A percentile compares a stretch with the other conserved stretches of the same genome.
Conservation (phyloP, 1,140 invertebrate genomes). For the Dinoponera quadriceps region DNA sequence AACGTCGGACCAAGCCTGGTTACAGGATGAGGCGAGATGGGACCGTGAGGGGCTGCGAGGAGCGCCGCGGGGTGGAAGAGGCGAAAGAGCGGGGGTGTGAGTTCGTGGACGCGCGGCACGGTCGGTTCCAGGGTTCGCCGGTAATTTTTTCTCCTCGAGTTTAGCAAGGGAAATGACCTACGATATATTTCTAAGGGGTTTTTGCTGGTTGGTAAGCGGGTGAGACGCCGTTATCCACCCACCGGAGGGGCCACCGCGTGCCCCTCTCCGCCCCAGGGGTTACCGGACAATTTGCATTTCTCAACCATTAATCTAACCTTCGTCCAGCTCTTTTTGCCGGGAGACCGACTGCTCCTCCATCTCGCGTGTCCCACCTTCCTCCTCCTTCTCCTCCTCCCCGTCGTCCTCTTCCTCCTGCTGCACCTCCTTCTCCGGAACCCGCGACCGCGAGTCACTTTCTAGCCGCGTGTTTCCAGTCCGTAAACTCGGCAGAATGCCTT, state of each 20-base stretch:
- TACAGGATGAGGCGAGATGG: conserved; percentile 56
- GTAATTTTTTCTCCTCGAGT: conserved; percentile 81
- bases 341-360: conserved; percentile 62
- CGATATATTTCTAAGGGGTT: conserved; percentile 84
- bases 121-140: conserved; percentile 71
- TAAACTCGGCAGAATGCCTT: conserved; percentile 57
- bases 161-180: conserved; percentile 84
- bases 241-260: conserved; percentile 56
- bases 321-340: conserved; percentile 71
- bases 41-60: conserved; percentile 1
- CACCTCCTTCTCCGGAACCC: conserved; percentile 10
- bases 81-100: conserved; percentile 39
- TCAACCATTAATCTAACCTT: conserved; percentile 84
- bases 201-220: conserved; percentile 76
- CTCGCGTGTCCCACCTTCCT: conserved; percentile 48
- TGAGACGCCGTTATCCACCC: conserved; percentile 78
- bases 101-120: conserved; percentile 65
- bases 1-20: conserved; percentile 40
- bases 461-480: conserved; percentile 35
- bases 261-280: conserved; percentile 58
- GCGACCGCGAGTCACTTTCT: conserved; percentile 52
- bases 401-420: conserved; percentile 33
- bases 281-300: conserved; percentile 83
- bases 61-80: conserved; percentile 12
- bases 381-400: conserved; percentile 43